These are phyloP conservation scores for Meles meles DNA, from an alignment of 2,113 vertebrate species.

Conservation along the genomic window DNA sequence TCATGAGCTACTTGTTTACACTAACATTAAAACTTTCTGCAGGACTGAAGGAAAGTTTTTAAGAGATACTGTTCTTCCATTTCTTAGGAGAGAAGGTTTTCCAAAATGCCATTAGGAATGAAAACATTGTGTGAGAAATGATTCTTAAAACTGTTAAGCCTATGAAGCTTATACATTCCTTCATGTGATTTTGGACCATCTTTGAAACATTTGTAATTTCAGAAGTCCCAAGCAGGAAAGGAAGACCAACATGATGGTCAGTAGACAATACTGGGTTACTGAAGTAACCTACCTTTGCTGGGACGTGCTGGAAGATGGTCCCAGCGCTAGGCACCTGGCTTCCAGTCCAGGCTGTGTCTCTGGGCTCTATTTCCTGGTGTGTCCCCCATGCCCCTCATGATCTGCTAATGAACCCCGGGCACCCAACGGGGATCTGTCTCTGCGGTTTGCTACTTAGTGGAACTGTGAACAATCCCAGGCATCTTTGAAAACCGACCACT, in stretches of 20 bases:
- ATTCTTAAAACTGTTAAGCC: not conserved
- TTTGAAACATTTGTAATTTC: conserved; percentile 9
- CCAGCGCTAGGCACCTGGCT: not conserved
- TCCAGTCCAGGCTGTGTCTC: not conserved
- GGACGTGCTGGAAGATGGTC: not conserved
- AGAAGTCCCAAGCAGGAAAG: not conserved
- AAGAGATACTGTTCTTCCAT: not conserved
- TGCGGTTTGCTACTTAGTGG: not conserved
- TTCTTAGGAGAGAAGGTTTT: conserved; percentile 8
- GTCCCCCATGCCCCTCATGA: not conserved
- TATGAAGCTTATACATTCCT: not conserved
- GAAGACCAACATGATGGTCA: not conserved
- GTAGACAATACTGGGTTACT: not conserved
- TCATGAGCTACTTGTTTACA: not conserved
- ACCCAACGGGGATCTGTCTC: not conserved
- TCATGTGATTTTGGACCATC: not conserved
- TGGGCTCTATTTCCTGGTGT: not conserved
- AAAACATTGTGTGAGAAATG: not conserved
- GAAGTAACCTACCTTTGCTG: not conserved
- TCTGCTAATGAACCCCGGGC: not conserved
- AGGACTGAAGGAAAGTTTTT: conserved; percentile 27
- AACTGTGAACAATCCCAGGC: fast-evolving
- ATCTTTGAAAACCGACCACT: not conserved
- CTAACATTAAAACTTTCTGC: not conserved
- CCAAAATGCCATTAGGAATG: not conserved